These are phyloP conservation scores for Synchiropus splendidus DNA, from an alignment of 2,113 vertebrate genomes.

Conservation along the genomic window DNA sequence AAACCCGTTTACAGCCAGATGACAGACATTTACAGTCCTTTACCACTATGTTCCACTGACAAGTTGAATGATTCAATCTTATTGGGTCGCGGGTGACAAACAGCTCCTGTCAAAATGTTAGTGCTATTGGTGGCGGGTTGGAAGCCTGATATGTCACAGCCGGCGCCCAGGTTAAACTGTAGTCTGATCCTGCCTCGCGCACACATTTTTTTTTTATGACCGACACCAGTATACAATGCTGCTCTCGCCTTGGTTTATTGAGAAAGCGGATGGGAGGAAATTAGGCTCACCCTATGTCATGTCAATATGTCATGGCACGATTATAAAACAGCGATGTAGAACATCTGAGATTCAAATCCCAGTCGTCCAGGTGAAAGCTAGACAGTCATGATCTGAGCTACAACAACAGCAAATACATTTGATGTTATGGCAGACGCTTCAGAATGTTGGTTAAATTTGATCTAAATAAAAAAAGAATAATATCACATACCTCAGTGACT, in stretches of 20 bases:
- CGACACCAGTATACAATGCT: slow-evolving; percentile 5
- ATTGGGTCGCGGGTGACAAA: slow-evolving; percentile 54
- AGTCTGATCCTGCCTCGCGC: slow-evolving; percentile 33
- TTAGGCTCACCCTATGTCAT: too few relatives aligned
- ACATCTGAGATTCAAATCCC: too few relatives aligned
- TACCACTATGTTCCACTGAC: slow-evolving; percentile 16
- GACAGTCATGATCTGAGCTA: too few relatives aligned
- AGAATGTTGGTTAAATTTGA: too few relatives aligned
- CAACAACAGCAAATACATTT: too few relatives aligned
- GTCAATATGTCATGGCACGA: too few relatives aligned
- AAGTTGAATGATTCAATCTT: slow-evolving; percentile 35
- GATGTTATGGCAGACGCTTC: too few relatives aligned
- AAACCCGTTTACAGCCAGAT: slow-evolving; percentile 11
- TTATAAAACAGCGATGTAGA: too few relatives aligned
- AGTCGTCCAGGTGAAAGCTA: too few relatives aligned
- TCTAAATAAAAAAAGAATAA: too few relatives aligned
- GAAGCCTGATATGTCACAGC: slow-evolving; percentile 37
- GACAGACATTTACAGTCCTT: slow-evolving; percentile 29
- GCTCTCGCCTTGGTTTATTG: slow-evolving; percentile 21
- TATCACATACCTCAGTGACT: too few relatives aligned
- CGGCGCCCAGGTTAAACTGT: slow-evolving; percentile 47
- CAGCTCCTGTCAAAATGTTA: slow-evolving; percentile 55
- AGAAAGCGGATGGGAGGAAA: slow-evolving; percentile 9
- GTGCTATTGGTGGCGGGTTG: slow-evolving; percentile 47
- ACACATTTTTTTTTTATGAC: slow-evolving; percentile 48